Evolutionary conservation across 2,797 vertebrate species (phyloP), one percentile per base, ranked within the genome.

Genomic region (Acropternis orthonyx): DNA sequence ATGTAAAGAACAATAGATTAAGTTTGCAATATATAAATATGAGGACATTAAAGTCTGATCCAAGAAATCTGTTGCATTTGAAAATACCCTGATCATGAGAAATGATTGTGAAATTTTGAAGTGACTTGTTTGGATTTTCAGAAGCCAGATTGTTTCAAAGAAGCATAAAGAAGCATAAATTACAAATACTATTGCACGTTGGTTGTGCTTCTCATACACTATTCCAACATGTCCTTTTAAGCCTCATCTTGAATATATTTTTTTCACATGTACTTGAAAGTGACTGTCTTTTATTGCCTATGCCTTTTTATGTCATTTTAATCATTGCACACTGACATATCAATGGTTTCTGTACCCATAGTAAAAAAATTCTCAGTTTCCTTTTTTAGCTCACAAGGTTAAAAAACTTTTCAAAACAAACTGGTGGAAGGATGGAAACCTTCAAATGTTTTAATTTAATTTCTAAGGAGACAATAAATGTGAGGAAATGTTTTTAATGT

Each of bases 391-490:
- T 93, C 46, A 48, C 27, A 9, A 39, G 65, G 32, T 5, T 6
- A 49, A n/a, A 27, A 26, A 37, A n/a, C 9, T 66, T 89, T 83
- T 91, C 28, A 68, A 89, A 92, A 62, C 76, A 92, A 68, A 44
- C 3, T 16, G 48, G 52, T 62, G 44, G 72, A 91, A 74, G 36
- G 73, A 82, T 63, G 56, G 88, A 92, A 87, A 90, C 7, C 9
- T 56, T n/a, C 27, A 43, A 52, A 59, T 61, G 24, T 54, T 92
- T 90, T 73, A 89, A 83, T 91, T 92, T 54, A 3, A 92, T 88
- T 90, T 81, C 39, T 62, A 71, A 68, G 66, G 48, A 58, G 36
- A 88, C 68, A 93, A 71, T 80, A 93, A 89, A 62, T 46, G 26
- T 12, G 44, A 92, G 68, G 85, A 93, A 89, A 52, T 85, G 14